Evolutionary conservation across 1,140 invertebrate genomes (phyloP), one percentile per base, ranked within the genome.

Genomic region (Spodoptera frugiperda): DNA sequence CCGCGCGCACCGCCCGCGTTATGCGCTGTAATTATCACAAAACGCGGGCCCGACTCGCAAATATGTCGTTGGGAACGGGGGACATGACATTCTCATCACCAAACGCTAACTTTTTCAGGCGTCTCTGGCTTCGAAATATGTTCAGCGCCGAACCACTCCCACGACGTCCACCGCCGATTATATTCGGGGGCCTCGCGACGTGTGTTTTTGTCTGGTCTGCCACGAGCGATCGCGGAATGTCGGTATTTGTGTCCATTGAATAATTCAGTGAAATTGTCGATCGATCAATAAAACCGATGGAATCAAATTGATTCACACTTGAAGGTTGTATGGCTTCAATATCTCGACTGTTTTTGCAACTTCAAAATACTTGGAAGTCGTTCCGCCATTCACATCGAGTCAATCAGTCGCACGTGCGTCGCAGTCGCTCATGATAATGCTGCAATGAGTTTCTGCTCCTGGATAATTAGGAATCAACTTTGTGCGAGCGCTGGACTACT

Each of bases 61-160:
- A 92, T 93, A 93, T 93, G 91, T 93, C 92, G 92, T 92, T 82
- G 91, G 84, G 86, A 92, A 91, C 91, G 87, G 87, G 80, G 86
- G 89, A 93, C 92, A 93, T 93, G 92, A 93, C 92, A 91, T 92
- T 92, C 91, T 92, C 91, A 92, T 93, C 92, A 93, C 91, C 92
- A 84, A 92, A 89, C 84, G 89, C 78, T 88, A 53, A 51, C 80
- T 85, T 92, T 93, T 93, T 89, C 84, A 82, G 87, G 59, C 78
- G 82, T 87, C 81, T 83, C 81, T 84, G 80, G 77, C 82, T 78
- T 81, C 85, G 78, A 88, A 88, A 86, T 87, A 87, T 88, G 89
- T 81, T 72, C 78, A 73, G 82, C 78, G 72, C 70, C 82, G 89
- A 87, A 74, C 83, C 84, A 88, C 86, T 89, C 90, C 87, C 89